These are phyloP conservation scores for Strigamia transsilvanica DNA, from an alignment of 2,888 invertebrate genomes.

Conservation along the genomic window DNA sequence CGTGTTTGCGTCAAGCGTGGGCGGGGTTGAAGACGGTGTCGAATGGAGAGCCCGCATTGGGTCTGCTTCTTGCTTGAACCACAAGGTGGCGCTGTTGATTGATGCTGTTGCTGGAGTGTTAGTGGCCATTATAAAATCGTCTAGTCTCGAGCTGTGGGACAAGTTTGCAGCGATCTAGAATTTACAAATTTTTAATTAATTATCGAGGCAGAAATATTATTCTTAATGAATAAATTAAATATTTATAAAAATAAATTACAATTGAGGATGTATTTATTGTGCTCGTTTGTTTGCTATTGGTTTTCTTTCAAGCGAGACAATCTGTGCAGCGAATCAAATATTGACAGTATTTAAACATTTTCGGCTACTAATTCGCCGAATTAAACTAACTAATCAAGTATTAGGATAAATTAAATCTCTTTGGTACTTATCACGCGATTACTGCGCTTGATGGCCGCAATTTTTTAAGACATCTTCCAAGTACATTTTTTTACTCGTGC, in stretches of 20 bases:
- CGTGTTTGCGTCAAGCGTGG: slow-evolving; percentile 8
- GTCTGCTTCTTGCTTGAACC: neutral
- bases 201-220: neutral
- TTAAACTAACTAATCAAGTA: neutral
- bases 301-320: too few relatives aligned
- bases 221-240: too few relatives aligned
- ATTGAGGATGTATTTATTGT: too few relatives aligned
- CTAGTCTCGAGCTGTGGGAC: neutral
- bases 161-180: neutral
- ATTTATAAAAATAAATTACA: too few relatives aligned
- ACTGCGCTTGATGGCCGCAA: too few relatives aligned
- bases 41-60: neutral
- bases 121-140: neutral
- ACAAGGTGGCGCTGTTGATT: neutral
- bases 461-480: neutral
- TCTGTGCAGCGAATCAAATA: too few relatives aligned
- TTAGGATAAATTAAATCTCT: neutral
- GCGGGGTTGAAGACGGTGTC: slow-evolving; percentile 8
- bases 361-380: neutral
- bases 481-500: too few relatives aligned
- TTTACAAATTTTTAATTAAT: neutral
- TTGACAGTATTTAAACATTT: too few relatives aligned
- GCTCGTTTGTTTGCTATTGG: too few relatives aligned
- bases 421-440: too few relatives aligned
- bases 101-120: neutral